Percentiles rank a stretch among this genome's conserved stretches.
Evolutionary conservation across 2,888 invertebrate genomes (phyloP).

Genomic region (Ormyrus rosae): DNA sequence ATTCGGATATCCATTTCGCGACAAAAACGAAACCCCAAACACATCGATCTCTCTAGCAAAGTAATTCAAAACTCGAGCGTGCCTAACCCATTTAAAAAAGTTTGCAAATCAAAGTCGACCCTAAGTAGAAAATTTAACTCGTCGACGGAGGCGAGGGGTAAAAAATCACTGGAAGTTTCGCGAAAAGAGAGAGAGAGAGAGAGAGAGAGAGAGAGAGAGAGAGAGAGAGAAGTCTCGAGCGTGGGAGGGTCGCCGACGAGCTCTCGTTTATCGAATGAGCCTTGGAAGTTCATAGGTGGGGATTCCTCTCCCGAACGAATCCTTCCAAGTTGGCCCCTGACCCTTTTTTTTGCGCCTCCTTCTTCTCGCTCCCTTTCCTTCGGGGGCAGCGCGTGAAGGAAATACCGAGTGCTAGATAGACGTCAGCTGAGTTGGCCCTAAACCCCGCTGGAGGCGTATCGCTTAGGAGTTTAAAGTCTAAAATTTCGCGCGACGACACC

Average conservation of each 20-base stretch:
- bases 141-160: too few species aligned
- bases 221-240: not conserved
- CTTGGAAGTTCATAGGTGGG: constrained; percentile 19
- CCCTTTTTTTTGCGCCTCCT: constrained; percentile 7
- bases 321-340: constrained; percentile 40
- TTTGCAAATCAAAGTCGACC: constrained; percentile 19
- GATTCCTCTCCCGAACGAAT: constrained; percentile 15
- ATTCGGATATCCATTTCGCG: too few species aligned
- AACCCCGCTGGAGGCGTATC: too few species aligned
- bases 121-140: too few species aligned
- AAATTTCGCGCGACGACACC: too few species aligned
- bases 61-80: not conserved
- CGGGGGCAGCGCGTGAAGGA: not conserved
- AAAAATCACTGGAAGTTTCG: constrained; percentile 20
- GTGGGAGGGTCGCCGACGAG: constrained; percentile 12
- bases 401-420: constrained; percentile 1
- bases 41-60: too few species aligned
- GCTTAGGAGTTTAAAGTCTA: too few species aligned
- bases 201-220: too few species aligned
- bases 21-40: too few species aligned
- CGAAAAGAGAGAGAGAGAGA: not conserved
- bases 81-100: not conserved
- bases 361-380: not conserved
- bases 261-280: constrained; percentile 17
- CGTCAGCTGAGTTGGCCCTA: not conserved